phyloP scores from a whole-genome alignment of 2,797 vertebrate species.

The Syndactyla subalaris region DNA sequence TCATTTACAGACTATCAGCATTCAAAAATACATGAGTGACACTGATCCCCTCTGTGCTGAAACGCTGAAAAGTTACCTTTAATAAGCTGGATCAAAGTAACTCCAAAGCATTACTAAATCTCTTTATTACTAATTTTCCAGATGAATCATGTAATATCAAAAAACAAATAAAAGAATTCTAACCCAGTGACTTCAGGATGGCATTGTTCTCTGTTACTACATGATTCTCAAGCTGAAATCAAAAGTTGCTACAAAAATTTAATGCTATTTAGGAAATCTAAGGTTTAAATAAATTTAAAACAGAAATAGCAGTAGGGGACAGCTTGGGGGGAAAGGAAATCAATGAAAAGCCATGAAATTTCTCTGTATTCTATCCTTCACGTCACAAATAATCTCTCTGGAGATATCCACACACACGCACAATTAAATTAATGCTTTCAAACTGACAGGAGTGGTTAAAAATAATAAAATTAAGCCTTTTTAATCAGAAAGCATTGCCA shows the following conservation, averaged over 20 bases:
- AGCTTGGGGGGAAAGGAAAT: not conserved
- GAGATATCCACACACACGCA: not conserved
- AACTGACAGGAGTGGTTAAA: slow-evolving; percentile 34
- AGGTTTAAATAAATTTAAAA: slow-evolving; percentile 27
- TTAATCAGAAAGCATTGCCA: slow-evolving; percentile 15
- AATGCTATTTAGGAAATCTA: not conserved
- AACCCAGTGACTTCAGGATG: not conserved
- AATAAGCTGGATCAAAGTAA: not conserved
- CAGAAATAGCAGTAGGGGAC: slow-evolving; percentile 4
- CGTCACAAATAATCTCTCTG: slow-evolving; percentile 33
- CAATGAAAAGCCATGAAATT: slow-evolving; percentile 33
- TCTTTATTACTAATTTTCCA: not conserved
- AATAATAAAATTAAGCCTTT: slow-evolving; percentile 44
- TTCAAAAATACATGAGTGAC: not conserved
- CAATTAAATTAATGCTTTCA: slow-evolving; percentile 51
- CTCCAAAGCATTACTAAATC: not conserved
- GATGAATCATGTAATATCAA: not conserved
- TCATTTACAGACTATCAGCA: not conserved
- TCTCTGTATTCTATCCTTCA: slow-evolving; percentile 13
- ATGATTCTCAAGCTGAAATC: not conserved
- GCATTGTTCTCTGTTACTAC: not conserved
- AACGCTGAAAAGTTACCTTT: not conserved
- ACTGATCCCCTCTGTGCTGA: not conserved
- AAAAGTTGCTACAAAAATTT: not conserved
- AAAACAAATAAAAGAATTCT: not conserved